These are phyloP conservation scores for Cephus cinctus DNA, from an alignment of 1,140 invertebrate genomes.

Conservation along the genomic window DNA sequence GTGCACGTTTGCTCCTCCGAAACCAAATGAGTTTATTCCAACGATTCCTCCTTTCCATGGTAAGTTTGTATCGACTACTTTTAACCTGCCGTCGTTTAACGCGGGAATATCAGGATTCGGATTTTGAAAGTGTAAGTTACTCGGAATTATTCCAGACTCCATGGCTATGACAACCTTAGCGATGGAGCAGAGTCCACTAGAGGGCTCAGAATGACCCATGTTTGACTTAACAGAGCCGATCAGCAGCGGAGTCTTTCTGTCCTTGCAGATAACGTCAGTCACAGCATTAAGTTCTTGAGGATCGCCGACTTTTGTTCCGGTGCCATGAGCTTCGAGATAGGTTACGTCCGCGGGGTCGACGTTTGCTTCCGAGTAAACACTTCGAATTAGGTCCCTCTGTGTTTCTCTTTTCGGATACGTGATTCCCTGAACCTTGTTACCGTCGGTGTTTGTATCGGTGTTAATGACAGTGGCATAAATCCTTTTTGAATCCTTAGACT, in stretches of 20 bases:
- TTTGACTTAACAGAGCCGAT: constrained; percentile 97
- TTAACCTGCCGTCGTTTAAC: constrained; percentile 79
- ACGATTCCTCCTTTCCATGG: constrained; percentile 83
- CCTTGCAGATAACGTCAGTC: constrained; percentile 86
- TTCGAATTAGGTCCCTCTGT: constrained; percentile 83
- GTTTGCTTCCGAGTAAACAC: constrained; percentile 79
- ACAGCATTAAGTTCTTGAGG: constrained; percentile 95
- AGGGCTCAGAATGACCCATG: constrained; percentile 96
- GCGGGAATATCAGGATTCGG: constrained; percentile 90
- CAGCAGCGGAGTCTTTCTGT: constrained; percentile 74
- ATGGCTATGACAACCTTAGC: constrained; percentile 91
- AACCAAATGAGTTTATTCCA: constrained; percentile 94
- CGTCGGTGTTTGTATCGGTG: constrained; percentile 87
- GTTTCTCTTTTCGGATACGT: constrained; percentile 86
- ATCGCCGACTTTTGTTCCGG: constrained; percentile 93
- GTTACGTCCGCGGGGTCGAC: constrained; percentile 78
- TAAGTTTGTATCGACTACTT: constrained; percentile 79
- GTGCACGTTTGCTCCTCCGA: constrained; percentile 96
- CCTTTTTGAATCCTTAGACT: constrained; percentile 69
- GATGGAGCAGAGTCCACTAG: constrained; percentile 86
- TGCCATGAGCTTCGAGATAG: constrained; percentile 96
- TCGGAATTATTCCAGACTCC: constrained; percentile 83
- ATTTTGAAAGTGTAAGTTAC: constrained; percentile 83
- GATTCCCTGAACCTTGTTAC: constrained; percentile 84
- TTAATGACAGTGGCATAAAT: constrained; percentile 86